A percentile compares a stretch with the other conserved stretches of the same genome.
Evolutionary conservation across 2,888 invertebrate species (phyloP).

Genomic region (Sinodicranocentrus sp.): DNA sequence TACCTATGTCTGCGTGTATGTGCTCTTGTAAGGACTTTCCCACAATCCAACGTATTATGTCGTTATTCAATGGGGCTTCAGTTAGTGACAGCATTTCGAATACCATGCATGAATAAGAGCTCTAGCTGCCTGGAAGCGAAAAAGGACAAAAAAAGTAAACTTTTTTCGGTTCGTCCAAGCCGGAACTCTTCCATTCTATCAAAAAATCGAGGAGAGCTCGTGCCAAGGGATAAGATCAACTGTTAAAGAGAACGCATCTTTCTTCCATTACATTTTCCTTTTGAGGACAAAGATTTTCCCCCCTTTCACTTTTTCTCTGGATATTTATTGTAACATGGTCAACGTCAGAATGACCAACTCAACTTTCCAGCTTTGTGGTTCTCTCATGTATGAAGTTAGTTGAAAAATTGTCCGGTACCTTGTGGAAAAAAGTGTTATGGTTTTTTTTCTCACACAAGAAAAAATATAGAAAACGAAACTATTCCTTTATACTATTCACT

Average conservation of each 20-base stretch:
- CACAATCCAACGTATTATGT: too few relatives aligned
- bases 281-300: conserved; percentile 16
- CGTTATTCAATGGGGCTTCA: too few relatives aligned
- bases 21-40: too few relatives aligned
- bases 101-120: conserved; percentile 19
- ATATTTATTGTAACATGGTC: conserved; percentile 14
- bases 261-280: conserved; percentile 25
- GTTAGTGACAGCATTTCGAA: too few relatives aligned
- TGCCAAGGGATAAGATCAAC: conserved; percentile 15
- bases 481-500: not conserved
- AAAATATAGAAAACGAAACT: conserved; percentile 26
- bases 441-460: not conserved
- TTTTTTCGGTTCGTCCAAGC: conserved; percentile 1
- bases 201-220: conserved; percentile 8
- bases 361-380: not conserved
- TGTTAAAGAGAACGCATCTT: conserved; percentile 4
- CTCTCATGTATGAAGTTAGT: not conserved
- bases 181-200: conserved; percentile 39
- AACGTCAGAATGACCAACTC: not conserved
- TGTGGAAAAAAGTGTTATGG: not conserved
- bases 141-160: conserved; percentile 17
- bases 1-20: too few relatives aligned
- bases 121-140: conserved; percentile 4
- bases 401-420: conserved; percentile 18
- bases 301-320: not conserved